phyloP scores from a whole-genome alignment of 1,140 invertebrate species.

The Drosophila pallidifrons region DNA sequence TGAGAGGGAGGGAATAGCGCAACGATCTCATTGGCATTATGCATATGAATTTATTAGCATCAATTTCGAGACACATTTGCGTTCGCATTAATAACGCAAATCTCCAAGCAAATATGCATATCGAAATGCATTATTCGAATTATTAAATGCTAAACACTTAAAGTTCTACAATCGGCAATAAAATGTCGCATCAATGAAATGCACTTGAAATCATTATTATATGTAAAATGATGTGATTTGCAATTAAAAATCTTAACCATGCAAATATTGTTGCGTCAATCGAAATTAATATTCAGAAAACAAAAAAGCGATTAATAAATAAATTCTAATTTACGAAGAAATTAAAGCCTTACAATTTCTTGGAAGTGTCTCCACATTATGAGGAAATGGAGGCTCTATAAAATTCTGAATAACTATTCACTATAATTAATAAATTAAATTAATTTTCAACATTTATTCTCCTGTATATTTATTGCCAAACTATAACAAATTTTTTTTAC shows the following conservation, averaged over 20 bases:
- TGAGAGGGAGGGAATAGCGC: not conserved
- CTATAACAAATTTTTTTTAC: too few species aligned
- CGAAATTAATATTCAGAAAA: slow-evolving; percentile 2
- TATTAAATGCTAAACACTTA: slow-evolving; percentile 1
- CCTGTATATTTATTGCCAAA: too few species aligned
- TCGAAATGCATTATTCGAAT: not conserved
- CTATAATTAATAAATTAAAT: too few species aligned
- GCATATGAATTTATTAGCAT: slow-evolving; percentile 78
- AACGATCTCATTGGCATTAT: slow-evolving; percentile 77
- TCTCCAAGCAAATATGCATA: not conserved
- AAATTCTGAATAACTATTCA: not conserved
- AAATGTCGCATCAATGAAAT: not conserved
- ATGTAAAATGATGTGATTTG: not conserved
- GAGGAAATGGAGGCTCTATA: not conserved
- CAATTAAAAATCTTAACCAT: not conserved
- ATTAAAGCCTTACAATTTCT: not conserved
- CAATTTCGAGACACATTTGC: slow-evolving; percentile 69
- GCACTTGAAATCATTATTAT: slow-evolving; percentile 1
- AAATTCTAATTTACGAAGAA: not conserved
- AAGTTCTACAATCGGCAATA: not conserved
- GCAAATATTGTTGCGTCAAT: not conserved
- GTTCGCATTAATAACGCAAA: slow-evolving; percentile 64
- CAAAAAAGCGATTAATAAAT: slow-evolving; percentile 3
- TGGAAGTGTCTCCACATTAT: not conserved
- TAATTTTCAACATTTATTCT: too few species aligned